Conservation (phyloP, 2,888 invertebrate species). For the Cryptus armator region DNA sequence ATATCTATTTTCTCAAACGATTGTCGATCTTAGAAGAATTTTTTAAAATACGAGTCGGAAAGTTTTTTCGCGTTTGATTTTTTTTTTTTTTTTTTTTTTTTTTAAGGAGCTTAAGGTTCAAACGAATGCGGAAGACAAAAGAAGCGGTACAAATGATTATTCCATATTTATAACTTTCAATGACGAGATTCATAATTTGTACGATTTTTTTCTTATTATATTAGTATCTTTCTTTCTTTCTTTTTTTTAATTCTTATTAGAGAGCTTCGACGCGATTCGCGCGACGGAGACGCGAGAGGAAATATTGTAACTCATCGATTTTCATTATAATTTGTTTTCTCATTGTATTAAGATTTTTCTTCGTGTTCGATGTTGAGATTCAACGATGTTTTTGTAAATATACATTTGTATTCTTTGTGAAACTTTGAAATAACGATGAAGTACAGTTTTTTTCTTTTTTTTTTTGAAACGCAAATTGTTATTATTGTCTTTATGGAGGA, state of each 20-base stretch:
- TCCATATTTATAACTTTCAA: conserved; percentile 3
- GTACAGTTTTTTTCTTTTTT: background rate
- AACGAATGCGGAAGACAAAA: background rate
- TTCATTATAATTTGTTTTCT: background rate
- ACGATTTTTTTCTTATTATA: conserved; percentile 5
- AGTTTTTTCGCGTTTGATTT: too few relatives aligned
- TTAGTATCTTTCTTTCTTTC: conserved; percentile 13
- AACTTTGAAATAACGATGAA: conserved; percentile 38
- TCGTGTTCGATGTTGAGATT: background rate
- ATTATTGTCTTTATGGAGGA: background rate
- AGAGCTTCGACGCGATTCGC: background rate
- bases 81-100: conserved; percentile 13
- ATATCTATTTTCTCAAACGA: conserved; percentile 17
- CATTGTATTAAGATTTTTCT: conserved; percentile 14
- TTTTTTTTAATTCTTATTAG: conserved; percentile 8
- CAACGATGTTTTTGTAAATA: conserved; percentile 1
- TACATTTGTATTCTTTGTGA: background rate
- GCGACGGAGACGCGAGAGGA: background rate
- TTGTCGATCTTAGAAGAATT: background rate
- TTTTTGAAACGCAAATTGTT: background rate
- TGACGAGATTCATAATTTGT: background rate
- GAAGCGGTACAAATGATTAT: background rate
- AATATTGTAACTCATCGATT: background rate
- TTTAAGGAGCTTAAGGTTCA: background rate
- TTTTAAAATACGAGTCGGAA: background rate